Evolutionary conservation across 2,113 vertebrate genomes (phyloP), one percentile per base, ranked within the genome.

Genomic region (Microcebus lehilahytsara): DNA sequence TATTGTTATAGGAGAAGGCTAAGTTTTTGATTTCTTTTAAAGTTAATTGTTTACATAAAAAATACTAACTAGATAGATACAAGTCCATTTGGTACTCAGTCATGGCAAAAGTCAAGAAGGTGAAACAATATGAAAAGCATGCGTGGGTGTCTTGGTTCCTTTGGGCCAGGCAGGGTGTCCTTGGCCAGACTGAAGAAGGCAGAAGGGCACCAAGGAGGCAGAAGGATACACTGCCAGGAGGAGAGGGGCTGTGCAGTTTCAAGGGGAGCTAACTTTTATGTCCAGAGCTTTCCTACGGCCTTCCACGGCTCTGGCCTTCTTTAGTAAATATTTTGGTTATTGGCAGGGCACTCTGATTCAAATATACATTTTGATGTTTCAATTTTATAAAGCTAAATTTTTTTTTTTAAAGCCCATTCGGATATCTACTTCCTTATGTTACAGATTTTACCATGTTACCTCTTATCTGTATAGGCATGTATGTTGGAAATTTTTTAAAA

Each of bases 21-120:
- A 37, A 51, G 62, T 25, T 64, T n/a, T 53, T 91, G 9, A 20
- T 27, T 42, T 86, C 51, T 56, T 75, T 71, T 37, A 34, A 81
- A 83, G 64, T 67, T 88, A 62, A 30, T 95, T 83, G 32, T 91
- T 94, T 51, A 79, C 72, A 42, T 58, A 85, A 90, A 90, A 85
- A 64, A 16, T 71, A 46, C 58, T 62, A 83, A 58, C 27, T 92
- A 42, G 30, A n/a, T 92, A 42, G 30, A 1, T 93, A 81, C 8
- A 79, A 83, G 11, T 89, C 40, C 25, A 42, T 40, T 71, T 72
- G 72, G 3, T 91, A 66, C 30, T 58, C 49, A 69, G 49, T 72
- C 80, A 60, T 60, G 51, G 56, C 42, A 93, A 51, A 81, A 74
- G 53, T 19, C n/a, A 89, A 42, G 53, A 85, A 64, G 60, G 30